Percentiles rank a stretch among this genome's conserved stretches.
Conservation (phyloP, 2,888 invertebrate species). For the Celastrina argiolus region DNA sequence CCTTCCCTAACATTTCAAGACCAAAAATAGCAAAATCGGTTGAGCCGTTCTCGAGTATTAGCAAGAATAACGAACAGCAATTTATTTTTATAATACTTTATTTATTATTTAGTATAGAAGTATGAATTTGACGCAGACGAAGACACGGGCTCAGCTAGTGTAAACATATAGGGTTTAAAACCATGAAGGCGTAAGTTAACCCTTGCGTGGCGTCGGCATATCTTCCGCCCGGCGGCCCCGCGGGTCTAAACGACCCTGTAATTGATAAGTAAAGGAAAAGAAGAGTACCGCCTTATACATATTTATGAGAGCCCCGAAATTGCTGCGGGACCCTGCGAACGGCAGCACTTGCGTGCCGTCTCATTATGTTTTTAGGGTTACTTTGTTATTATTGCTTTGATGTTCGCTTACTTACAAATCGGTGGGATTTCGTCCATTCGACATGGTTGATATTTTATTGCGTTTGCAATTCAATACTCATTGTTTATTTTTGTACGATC, state of each 20-base stretch:
- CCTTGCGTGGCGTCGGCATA: slow-evolving; percentile 55
- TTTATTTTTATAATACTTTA: too few relatives aligned
- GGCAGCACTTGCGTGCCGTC: slow-evolving; percentile 69
- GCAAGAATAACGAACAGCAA: too few relatives aligned
- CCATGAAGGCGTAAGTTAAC: slow-evolving; percentile 49
- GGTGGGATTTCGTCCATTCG: slow-evolving; percentile 48
- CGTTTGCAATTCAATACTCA: not conserved
- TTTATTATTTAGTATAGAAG: too few relatives aligned
- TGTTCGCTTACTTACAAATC: slow-evolving; percentile 57
- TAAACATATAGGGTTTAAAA: not conserved
- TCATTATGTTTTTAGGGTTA: slow-evolving; percentile 74
- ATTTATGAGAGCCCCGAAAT: slow-evolving; percentile 73
- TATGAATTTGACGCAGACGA: too few relatives aligned
- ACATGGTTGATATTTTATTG: slow-evolving; percentile 22
- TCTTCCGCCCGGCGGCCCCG: slow-evolving; percentile 50
- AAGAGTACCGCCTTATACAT: slow-evolving; percentile 72
- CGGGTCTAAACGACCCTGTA: slow-evolving; percentile 72
- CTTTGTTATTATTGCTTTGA: slow-evolving; percentile 72
- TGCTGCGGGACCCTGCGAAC: slow-evolving; percentile 74
- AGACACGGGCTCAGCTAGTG: too few relatives aligned
- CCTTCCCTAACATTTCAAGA: too few relatives aligned
- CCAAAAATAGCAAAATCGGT: too few relatives aligned
- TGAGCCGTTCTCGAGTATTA: too few relatives aligned
- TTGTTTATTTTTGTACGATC: slow-evolving; percentile 9
- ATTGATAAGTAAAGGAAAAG: slow-evolving; percentile 79